Base-by-base conservation (phyloP, 2,888 invertebrate species). In the Baccha elongata region DNA sequence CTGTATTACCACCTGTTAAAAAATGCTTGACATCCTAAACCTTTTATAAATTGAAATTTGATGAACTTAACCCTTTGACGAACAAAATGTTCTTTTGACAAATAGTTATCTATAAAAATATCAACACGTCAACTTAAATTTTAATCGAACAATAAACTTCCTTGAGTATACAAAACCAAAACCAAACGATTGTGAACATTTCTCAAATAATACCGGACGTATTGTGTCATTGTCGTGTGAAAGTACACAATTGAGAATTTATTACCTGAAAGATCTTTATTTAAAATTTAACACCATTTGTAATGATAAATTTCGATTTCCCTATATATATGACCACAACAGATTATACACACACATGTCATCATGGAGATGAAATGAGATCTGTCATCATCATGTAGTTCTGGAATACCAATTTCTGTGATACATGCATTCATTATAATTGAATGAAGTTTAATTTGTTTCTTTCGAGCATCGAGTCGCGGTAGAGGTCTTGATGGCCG, bases 271-370 rank as follows among this genome's bases (percentile, higher is more conserved):
- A 78, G 76, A 64, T 83, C 83, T 83, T 83, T 83, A 83, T 83
- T 83, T 73, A 68, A 73, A 78, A 78, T 55, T 83, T 83, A 83
- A 83, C 83, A 83, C 83, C 78, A 78, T 83, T 83, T 83, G 62
- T 78, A 73, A 78, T 76, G 83, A 78, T 83, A 83, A 78, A 83
- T 83, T 78, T 72, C 72, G 71, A 73, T 83, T 83, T 83, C 55
- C 67, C 78, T 67, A 37, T 78, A 55, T 81, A 72, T 26, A 32
- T 32, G 29, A 32, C 83, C 78, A 68, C 15, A 58, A 40, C 72
- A 68, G 76, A 76, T 78, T 68, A 73, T 73, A 83, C 64, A 78
- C 64, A 78, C 48, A 78, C 53, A 83, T 78, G 83, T 78, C 83
- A 73, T 68, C 72, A 73, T 68, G 67, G 68, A 26, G 62, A 68